Evolutionary conservation across 1,140 invertebrate genomes (phyloP).

Genomic region (Diorhabda elongata): DNA sequence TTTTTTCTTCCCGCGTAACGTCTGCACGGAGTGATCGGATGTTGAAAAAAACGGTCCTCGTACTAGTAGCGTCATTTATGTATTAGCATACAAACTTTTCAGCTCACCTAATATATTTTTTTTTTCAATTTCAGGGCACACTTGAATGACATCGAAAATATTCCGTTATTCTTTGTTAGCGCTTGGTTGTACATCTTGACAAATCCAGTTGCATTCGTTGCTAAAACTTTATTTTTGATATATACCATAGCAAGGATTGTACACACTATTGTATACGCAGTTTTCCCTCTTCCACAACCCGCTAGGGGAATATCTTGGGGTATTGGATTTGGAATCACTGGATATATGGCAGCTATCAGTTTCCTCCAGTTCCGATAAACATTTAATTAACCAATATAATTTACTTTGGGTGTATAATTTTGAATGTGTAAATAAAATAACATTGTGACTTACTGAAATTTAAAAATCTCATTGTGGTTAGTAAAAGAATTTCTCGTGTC

Average conservation of each 20-base stretch:
- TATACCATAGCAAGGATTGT: slow-evolving; percentile 57
- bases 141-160: slow-evolving; percentile 73
- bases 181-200: slow-evolving; percentile 61
- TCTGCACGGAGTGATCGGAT: too few species aligned
- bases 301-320: slow-evolving; percentile 52
- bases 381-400: too few species aligned
- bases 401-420: too few species aligned
- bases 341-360: slow-evolving; percentile 48
- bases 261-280: slow-evolving; percentile 64
- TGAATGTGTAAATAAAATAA: too few species aligned
- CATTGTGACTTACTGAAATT: too few species aligned
- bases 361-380: neutral
- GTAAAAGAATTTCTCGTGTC: too few species aligned
- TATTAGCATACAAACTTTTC: too few species aligned
- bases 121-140: slow-evolving; percentile 14
- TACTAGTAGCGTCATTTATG: too few species aligned
- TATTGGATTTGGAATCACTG: slow-evolving; percentile 44
- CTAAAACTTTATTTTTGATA: slow-evolving; percentile 56
- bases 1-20: too few species aligned
- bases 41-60: too few species aligned
- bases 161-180: slow-evolving; percentile 61
- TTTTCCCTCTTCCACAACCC: slow-evolving; percentile 54
- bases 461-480: too few species aligned
- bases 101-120: neutral
- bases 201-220: slow-evolving; percentile 51